Base-by-base conservation (phyloP, 64 coral and sea anemone species). In the Actinia equina region DNA sequence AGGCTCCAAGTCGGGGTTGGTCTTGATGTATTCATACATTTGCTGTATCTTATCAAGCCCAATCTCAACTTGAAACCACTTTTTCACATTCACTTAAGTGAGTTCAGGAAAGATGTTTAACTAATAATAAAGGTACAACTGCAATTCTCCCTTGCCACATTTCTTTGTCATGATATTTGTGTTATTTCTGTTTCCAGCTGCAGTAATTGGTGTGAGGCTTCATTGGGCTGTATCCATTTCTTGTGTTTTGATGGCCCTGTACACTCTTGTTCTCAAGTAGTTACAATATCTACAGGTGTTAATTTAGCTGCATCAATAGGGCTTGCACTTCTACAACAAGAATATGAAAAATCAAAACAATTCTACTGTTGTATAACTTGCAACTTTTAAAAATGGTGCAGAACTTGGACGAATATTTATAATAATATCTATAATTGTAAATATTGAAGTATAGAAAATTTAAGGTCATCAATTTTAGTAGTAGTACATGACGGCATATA, bases 121-220 rank as follows among this genome's bases (percentile, higher is more conserved):
- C 30, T 37, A 37, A 37, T 37, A 37, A 37, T 37, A 37, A 37
- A 37, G 30, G 30, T 37, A 37, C 30, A 37, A 37, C 30, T 37
- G 30, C 30, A 37, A 37, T 37, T 1, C 0, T 37, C 30, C 30
- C 30, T 2, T 49, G 46, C 46, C 46, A 49, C 7, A 49, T 49
- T 49, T 49, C 46, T 49, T 27, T 65, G 62, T 20, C 62, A 23
- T 93, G 41, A 98, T 92, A 45, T 84, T 88, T 61, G 19, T 90
- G 15, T 98, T 91, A 37, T 81, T 51, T 87, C 2, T 83, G 81
- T 84, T 91, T 55, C 15, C 88, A 98, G 96, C 96, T 88, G 93
- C 96, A 81, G 96, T 98, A 65, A 95, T 98, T 86, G 96, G 96
- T 84, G 92, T 98, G 46, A 83, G 96, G 74, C 88, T 98, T 45